These are phyloP conservation scores for Drosophila rufa DNA, from an alignment of 1,140 invertebrate species.

Conservation along the genomic window DNA sequence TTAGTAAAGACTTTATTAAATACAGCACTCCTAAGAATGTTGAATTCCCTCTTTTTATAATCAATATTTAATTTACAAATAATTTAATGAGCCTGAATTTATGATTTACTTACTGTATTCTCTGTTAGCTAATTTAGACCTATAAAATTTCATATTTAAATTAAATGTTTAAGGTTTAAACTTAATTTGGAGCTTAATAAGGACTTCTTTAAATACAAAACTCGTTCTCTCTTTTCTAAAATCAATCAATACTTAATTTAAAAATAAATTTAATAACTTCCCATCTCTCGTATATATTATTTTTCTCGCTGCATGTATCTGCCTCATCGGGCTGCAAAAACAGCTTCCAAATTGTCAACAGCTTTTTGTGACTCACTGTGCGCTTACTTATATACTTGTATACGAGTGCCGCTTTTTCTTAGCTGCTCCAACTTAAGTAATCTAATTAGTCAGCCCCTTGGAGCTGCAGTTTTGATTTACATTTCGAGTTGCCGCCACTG, in stretches of 20 bases:
- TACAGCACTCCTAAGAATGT: too few species aligned
- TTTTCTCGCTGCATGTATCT: conserved; percentile 15
- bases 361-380: conserved; percentile 49
- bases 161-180: background rate
- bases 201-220: too few species aligned
- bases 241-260: too few species aligned
- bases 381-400: background rate
- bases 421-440: conserved; percentile 46
- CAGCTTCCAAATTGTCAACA: conserved; percentile 65
- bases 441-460: conserved; percentile 75
- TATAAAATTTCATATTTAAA: background rate
- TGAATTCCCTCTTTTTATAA: too few species aligned
- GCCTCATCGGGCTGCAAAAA: conserved; percentile 15
- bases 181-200: too few species aligned
- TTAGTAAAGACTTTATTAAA: background rate
- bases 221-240: too few species aligned
- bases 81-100: too few species aligned
- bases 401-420: conserved; percentile 14
- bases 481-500: conserved; percentile 50
- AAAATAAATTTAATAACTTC: too few species aligned
- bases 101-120: background rate
- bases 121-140: background rate
- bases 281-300: background rate
- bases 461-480: conserved; percentile 75
- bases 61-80: too few species aligned